phyloP scores from a whole-genome alignment of 2,113 vertebrate species.

The Grammomys dolichurus region DNA sequence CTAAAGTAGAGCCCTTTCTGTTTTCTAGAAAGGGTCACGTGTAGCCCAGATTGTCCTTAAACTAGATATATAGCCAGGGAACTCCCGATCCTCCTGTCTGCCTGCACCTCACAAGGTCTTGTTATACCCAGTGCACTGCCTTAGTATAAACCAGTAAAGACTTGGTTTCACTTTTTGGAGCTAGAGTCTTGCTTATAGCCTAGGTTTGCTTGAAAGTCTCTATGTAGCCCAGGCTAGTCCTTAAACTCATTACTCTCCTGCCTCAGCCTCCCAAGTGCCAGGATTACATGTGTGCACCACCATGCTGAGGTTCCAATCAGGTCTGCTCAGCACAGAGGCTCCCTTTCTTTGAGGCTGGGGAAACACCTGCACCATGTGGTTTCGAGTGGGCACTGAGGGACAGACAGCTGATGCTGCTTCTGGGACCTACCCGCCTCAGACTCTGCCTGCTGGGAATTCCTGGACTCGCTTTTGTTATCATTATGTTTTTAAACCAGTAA shows the following conservation, averaged over 20 bases:
- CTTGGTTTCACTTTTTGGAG: not conserved
- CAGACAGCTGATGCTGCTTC: not conserved
- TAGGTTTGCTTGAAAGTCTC: not conserved
- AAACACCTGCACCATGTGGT: too few relatives aligned
- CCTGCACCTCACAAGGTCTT: not conserved
- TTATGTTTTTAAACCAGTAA: too few relatives aligned
- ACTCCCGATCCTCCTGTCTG: not conserved
- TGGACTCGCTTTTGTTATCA: not conserved
- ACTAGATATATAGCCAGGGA: not conserved
- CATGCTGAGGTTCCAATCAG: not conserved
- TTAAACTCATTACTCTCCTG: not conserved
- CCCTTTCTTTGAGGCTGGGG: not conserved
- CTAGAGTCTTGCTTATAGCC: not conserved
- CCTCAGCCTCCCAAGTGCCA: not conserved
- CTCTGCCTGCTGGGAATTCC: not conserved
- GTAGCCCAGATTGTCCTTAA: not conserved
- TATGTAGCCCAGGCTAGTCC: not conserved
- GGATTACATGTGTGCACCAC: not conserved
- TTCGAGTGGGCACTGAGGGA: not conserved
- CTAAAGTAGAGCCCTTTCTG: not conserved
- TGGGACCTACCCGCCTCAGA: not conserved
- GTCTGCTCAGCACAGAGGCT: not conserved
- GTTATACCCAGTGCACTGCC: not conserved
- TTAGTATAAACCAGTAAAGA: not conserved
- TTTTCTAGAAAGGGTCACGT: not conserved